Evolutionary conservation across 2,113 vertebrate genomes (phyloP).

Genomic region (Irena cyanogastra): DNA sequence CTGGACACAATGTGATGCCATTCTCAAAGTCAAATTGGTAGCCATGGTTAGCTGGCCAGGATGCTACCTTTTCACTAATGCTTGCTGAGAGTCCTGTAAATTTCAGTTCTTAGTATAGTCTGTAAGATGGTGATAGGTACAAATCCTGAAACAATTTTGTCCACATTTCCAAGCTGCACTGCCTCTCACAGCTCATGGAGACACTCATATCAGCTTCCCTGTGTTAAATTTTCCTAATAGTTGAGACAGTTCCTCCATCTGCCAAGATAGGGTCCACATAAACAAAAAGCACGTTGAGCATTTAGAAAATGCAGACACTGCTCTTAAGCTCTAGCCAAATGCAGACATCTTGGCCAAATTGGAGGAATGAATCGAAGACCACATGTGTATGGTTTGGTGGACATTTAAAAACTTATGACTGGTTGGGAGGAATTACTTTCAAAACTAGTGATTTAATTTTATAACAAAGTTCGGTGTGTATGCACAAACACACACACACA

Average conservation of each 20-base stretch:
- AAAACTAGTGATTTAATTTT: neutral
- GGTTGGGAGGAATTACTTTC: neutral
- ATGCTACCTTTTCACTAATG: neutral
- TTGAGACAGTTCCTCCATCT: slow-evolving; percentile 22
- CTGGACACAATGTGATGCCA: neutral
- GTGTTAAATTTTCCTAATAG: slow-evolving; percentile 21
- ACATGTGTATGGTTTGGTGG: neutral
- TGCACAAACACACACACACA: fast-evolving
- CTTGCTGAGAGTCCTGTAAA: neutral
- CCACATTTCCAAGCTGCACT: neutral
- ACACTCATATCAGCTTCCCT: neutral
- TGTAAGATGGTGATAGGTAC: neutral
- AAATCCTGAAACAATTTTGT: neutral
- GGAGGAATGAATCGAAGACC: neutral
- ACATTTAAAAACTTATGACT: neutral
- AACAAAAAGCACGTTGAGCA: slow-evolving; percentile 9
- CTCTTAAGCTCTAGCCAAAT: neutral
- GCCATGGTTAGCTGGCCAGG: neutral
- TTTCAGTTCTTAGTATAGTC: neutral
- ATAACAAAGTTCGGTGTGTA: neutral
- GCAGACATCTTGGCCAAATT: neutral
- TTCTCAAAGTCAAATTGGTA: neutral
- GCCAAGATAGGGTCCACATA: neutral
- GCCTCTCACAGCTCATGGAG: neutral
- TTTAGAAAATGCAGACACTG: slow-evolving; percentile 40